A percentile compares a stretch with the other conserved stretches of the same genome.
Conservation (phyloP, 2,888 invertebrate species). For the Meteorus cinctellus region DNA sequence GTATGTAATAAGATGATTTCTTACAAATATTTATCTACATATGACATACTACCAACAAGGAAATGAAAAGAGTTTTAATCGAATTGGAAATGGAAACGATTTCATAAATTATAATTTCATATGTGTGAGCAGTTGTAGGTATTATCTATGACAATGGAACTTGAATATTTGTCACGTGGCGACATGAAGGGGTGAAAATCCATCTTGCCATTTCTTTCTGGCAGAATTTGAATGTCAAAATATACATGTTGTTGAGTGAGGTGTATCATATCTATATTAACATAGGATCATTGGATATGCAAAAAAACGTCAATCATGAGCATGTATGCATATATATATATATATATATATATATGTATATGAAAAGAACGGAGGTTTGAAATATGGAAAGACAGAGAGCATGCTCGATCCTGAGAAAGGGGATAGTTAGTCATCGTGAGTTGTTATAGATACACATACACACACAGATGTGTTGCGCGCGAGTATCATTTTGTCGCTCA, state of each 20-base stretch:
- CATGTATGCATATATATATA: neutral
- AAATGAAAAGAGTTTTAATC: neutral
- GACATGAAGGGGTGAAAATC: constrained; percentile 36
- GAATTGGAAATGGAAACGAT: neutral
- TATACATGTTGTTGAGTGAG: constrained; percentile 63
- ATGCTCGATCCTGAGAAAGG: constrained; percentile 67
- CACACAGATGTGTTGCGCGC: constrained; percentile 48
- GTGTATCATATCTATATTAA: constrained; percentile 70
- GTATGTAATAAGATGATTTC: neutral
- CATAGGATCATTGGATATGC: constrained; percentile 63
- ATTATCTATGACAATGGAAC: neutral
- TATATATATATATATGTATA: too few relatives aligned
- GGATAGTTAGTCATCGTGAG: constrained; percentile 60
- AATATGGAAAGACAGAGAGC: constrained; percentile 45
- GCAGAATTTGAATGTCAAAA: constrained; percentile 71
- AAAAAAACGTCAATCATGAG: constrained; percentile 62
- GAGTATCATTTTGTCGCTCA: constrained; percentile 57
- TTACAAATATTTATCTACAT: neutral
- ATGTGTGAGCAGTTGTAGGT: neutral
- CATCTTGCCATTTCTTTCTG: constrained; percentile 1
- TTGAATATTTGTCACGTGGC: constrained; percentile 31
- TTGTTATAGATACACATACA: constrained; percentile 45
- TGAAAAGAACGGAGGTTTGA: neutral
- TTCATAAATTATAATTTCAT: constrained; percentile 11
- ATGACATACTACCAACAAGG: neutral